Conservation (phyloP, 2,888 invertebrate genomes). For the Chloroclysta siterata region DNA sequence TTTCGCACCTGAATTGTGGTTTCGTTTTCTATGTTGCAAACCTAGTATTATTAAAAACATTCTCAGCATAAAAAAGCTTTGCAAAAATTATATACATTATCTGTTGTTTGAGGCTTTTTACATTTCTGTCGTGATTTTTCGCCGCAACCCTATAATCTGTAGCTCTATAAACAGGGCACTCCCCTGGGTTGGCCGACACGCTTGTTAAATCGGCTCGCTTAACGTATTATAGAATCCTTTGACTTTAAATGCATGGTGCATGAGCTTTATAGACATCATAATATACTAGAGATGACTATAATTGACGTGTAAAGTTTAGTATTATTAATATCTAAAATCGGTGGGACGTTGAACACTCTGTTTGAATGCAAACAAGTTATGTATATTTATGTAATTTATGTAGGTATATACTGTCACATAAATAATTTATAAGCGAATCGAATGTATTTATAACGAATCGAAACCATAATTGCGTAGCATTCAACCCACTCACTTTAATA, state of each 20-base stretch:
- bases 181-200: conserved; percentile 19
- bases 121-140: conserved; percentile 1
- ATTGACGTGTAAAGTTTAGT: too few species aligned
- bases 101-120: neutral
- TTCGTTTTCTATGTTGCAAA: conserved; percentile 2
- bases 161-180: conserved; percentile 6
- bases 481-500: too few species aligned
- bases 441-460: too few species aligned
- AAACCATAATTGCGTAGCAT: too few species aligned
- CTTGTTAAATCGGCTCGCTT: conserved; percentile 25
- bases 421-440: too few species aligned
- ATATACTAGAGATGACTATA: neutral
- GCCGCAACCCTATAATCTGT: too few species aligned
- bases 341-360: too few species aligned
- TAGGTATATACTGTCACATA: too few species aligned
- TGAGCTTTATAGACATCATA: conserved; percentile 1
- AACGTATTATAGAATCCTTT: conserved; percentile 20
- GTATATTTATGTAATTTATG: too few species aligned
- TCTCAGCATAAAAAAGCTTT: neutral
- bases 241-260: conserved; percentile 10
- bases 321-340: too few species aligned
- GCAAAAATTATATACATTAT: neutral
- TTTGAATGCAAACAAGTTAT: too few species aligned
- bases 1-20: conserved; percentile 20
- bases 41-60: conserved; percentile 11